phyloP scores from a whole-genome alignment of 1,140 invertebrate genomes.

The Diachasmimorpha longicaudata region DNA sequence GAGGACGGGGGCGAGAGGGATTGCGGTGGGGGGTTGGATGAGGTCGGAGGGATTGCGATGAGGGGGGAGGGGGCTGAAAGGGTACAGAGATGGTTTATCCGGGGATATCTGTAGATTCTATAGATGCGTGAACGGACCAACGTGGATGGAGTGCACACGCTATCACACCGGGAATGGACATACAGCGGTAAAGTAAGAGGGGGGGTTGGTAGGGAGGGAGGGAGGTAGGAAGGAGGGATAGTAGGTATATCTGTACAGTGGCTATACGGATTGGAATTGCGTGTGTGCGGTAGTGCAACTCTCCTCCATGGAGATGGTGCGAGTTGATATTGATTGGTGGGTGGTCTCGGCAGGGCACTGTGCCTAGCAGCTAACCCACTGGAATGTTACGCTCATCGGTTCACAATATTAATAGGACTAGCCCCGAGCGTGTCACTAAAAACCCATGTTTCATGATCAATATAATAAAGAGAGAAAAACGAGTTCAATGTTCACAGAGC shows the following conservation, averaged over 20 bases:
- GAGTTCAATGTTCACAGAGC: not conserved
- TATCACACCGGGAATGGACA: not conserved
- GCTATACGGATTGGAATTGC: not conserved
- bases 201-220: not conserved
- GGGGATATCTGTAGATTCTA: constrained; percentile 36
- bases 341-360: constrained; percentile 33
- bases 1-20: not conserved
- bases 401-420: constrained; percentile 36
- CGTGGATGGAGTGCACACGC: not conserved
- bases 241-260: not conserved
- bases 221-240: not conserved
- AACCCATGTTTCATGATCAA: constrained; percentile 4
- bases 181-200: not conserved
- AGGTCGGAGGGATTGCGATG: not conserved
- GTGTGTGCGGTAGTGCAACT: not conserved
- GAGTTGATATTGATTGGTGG: constrained; percentile 39
- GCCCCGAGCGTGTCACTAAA: not conserved
- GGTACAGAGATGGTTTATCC: constrained; percentile 29
- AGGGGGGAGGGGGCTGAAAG: not conserved
- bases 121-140: constrained; percentile 27
- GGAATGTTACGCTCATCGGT: constrained; percentile 32
- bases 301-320: constrained; percentile 5
- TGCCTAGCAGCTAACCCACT: constrained; percentile 19
- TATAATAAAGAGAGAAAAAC: not conserved
- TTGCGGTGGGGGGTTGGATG: not conserved